Base-by-base conservation (phyloP, 2,797 vertebrate species). In the Manis pentadactyla region DNA sequence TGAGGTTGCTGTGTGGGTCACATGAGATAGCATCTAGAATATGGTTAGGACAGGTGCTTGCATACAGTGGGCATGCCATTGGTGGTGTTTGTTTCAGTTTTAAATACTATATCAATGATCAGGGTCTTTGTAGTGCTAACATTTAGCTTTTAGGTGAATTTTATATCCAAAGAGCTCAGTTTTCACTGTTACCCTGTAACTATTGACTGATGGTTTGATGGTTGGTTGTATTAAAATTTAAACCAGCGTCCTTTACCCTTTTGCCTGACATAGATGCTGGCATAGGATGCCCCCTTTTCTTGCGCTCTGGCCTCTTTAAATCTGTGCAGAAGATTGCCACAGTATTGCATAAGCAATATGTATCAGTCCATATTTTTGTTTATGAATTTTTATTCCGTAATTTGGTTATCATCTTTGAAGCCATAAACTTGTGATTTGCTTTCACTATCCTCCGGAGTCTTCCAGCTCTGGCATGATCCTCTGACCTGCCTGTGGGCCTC, bases 31-130 rank as follows among this genome's bases (percentile, higher is more conserved):
- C 31, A 1, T 14, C 51, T 57, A 61, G 46, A 37, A n/a, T 37
- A 14, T 14, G 3, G 59, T 71, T 78, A 83, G 42, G 34, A 61
- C 23, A 59, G 75, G 53, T 31, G 83, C 34, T 14, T 17, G 17
- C 25, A 7, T 0, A 2, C 2, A 0, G 42, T 25, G n/a, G n/a
- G 63, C 7, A 9, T 27, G 29, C 17, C 13, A 1, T 10, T 2
- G 4, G 13, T n/a, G 75, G 29, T n/a, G 34, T 37, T 61, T 73
- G 84, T 46, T 29, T 19, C 31, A 18, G 17, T 39, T 64, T 12
- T n/a, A 68, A 85, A 55, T 34, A 61, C 39, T 21, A 21, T 46
- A 39, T 31, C 1, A 0, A 18, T 29, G 34, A 27, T 1, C 34
- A 59, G 29, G 49, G 27, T 74, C 69, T 79, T 17, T 42, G 63